Evolutionary conservation across 2,888 invertebrate species (phyloP).

Genomic region (Xestia rhomboidea): DNA sequence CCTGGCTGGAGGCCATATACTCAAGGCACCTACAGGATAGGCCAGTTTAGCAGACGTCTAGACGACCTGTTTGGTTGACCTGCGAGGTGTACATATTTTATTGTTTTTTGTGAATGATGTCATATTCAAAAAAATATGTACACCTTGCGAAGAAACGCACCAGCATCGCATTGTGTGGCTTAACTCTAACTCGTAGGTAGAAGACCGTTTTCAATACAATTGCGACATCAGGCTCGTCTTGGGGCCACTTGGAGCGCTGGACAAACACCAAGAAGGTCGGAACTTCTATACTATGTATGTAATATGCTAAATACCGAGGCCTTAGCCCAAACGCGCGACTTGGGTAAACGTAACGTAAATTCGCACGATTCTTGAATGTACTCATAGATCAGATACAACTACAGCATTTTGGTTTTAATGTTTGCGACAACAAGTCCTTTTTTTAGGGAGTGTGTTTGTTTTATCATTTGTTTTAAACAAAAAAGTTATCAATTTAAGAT

Average conservation of each 20-base stretch:
- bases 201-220: slow-evolving; percentile 47
- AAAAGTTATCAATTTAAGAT: no score
- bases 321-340: neutral
- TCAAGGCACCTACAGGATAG: neutral
- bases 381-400: neutral
- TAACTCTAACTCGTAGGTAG: neutral
- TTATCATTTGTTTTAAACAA: neutral
- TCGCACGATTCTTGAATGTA: neutral
- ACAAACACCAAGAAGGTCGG: slow-evolving; percentile 62
- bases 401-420: neutral
- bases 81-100: no score
- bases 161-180: neutral
- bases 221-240: slow-evolving; percentile 52
- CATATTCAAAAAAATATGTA: neutral
- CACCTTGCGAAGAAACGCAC: neutral
- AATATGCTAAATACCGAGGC: slow-evolving; percentile 27
- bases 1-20: neutral
- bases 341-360: neutral
- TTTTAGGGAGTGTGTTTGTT: no score
- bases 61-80: neutral
- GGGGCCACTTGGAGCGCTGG: slow-evolving; percentile 34
- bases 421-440: neutral
- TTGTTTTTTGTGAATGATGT: no score
- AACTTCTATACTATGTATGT: slow-evolving; percentile 26
- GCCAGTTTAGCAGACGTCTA: neutral